phyloP scores from a whole-genome alignment of 1,140 invertebrate species.

The Diachasma alloeum region DNA sequence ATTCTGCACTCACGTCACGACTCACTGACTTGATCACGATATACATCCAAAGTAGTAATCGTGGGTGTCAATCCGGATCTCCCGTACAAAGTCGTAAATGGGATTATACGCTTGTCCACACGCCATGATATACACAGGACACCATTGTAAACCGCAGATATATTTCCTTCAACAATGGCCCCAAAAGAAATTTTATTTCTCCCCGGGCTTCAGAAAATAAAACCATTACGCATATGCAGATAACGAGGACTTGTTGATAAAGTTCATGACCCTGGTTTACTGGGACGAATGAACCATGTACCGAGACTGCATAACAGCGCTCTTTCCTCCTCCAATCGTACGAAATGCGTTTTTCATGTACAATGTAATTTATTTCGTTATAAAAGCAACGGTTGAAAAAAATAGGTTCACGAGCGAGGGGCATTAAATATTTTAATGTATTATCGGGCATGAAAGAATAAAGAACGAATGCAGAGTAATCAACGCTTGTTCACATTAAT shows the following conservation, averaged over 20 bases:
- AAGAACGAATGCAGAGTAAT: slow-evolving; percentile 6
- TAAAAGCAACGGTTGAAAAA: not conserved
- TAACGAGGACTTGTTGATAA: not conserved
- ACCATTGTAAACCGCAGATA: not conserved
- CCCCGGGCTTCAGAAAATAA: not conserved
- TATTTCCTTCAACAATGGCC: not conserved
- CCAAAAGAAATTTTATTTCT: not conserved
- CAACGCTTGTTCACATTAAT: slow-evolving; percentile 9
- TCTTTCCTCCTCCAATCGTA: not conserved
- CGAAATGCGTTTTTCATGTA: not conserved
- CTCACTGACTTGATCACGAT: not conserved
- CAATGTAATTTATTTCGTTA: not conserved
- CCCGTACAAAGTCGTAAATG: not conserved
- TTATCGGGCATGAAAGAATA: slow-evolving; percentile 10
- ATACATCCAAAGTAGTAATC: not conserved
- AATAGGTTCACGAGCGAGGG: not conserved
- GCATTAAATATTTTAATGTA: slow-evolving; percentile 2
- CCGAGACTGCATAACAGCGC: not conserved
- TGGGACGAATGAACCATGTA: not conserved
- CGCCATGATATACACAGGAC: not conserved
- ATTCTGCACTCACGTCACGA: not conserved
- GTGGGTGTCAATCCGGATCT: slow-evolving; percentile 15
- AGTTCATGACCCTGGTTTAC: slow-evolving; percentile 6
- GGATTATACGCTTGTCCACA: slow-evolving; percentile 8
- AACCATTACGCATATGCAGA: not conserved